Percentiles rank a stretch among this genome's conserved stretches.
phyloP scores from a whole-genome alignment of 2,888 invertebrate species.

The Drosophila cracens region DNA sequence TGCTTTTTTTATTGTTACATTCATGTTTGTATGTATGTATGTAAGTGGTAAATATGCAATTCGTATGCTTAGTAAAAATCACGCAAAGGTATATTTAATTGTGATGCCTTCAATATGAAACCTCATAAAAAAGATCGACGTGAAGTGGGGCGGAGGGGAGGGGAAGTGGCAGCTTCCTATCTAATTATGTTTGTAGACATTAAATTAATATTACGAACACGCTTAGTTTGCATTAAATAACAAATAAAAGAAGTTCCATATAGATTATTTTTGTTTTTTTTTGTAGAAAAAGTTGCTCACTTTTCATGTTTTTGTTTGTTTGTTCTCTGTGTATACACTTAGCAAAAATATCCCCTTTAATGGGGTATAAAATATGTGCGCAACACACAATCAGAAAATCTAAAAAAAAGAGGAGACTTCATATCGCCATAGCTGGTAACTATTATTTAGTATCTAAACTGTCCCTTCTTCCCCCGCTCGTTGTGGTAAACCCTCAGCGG shows the following conservation, averaged over 20 bases:
- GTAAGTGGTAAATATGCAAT: slow-evolving; percentile 35
- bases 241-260: slow-evolving; percentile 69
- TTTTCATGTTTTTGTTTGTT: slow-evolving; percentile 15
- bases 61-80: slow-evolving; percentile 70
- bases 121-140: slow-evolving; percentile 34
- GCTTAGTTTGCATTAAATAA: slow-evolving; percentile 77
- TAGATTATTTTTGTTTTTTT: slow-evolving; percentile 8
- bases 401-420: slow-evolving; percentile 5
- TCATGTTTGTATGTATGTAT: slow-evolving; percentile 32
- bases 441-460: slow-evolving; percentile 90
- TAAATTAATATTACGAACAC: slow-evolving; percentile 74
- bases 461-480: slow-evolving; percentile 91
- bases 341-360: slow-evolving; percentile 65
- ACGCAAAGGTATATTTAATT: slow-evolving; percentile 71
- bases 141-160: slow-evolving; percentile 29
- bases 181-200: slow-evolving; percentile 51
- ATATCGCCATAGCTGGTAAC: slow-evolving; percentile 10
- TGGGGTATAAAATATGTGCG: slow-evolving; percentile 21
- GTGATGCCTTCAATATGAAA: slow-evolving; percentile 65
- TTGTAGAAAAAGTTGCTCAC: slow-evolving; percentile 26
- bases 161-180: slow-evolving; percentile 44
- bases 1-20: slow-evolving; percentile 50
- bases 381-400: slow-evolving; percentile 31
- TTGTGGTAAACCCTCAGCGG: slow-evolving; percentile 93
- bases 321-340: slow-evolving; percentile 67